Evolutionary conservation across 2,888 invertebrate species (phyloP).

Genomic region (Cantharis rufa): DNA sequence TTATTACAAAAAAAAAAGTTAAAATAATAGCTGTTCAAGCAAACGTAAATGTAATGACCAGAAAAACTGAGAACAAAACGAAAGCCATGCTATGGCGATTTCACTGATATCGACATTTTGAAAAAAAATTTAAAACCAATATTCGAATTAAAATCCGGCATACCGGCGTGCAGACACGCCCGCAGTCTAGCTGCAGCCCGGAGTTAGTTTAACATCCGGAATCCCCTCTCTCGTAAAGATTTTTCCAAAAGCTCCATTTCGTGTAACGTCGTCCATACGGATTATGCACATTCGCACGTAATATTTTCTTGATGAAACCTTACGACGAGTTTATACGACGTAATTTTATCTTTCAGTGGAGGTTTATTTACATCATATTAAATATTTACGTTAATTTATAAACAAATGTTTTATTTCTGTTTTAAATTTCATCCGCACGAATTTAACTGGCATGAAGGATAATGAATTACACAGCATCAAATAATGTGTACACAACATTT

Average conservation of each 20-base stretch:
- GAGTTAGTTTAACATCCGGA: constrained; percentile 46
- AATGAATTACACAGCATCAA: not conserved
- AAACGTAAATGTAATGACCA: not conserved
- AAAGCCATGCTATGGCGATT: not conserved
- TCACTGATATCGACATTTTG: not conserved
- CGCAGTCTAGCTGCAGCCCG: constrained; percentile 46
- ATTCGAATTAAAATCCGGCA: constrained; percentile 37
- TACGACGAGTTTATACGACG: not conserved
- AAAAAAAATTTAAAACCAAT: not conserved
- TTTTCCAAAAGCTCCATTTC: constrained; percentile 24
- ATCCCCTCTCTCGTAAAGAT: constrained; percentile 38
- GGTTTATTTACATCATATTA: not conserved
- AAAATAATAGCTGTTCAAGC: not conserved
- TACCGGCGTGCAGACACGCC: constrained; percentile 50
- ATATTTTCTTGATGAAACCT: not conserved
- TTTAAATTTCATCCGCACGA: not conserved
- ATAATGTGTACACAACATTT: not conserved
- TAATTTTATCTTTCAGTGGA: not conserved
- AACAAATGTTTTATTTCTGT: not conserved
- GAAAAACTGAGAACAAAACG: not conserved
- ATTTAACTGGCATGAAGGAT: not conserved
- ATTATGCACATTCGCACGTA: not conserved
- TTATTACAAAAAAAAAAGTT: not conserved
- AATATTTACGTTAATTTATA: not conserved
- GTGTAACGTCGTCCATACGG: not conserved